Conservation (phyloP, 2,113 vertebrate species). For the Chinchilla lanigera region DNA sequence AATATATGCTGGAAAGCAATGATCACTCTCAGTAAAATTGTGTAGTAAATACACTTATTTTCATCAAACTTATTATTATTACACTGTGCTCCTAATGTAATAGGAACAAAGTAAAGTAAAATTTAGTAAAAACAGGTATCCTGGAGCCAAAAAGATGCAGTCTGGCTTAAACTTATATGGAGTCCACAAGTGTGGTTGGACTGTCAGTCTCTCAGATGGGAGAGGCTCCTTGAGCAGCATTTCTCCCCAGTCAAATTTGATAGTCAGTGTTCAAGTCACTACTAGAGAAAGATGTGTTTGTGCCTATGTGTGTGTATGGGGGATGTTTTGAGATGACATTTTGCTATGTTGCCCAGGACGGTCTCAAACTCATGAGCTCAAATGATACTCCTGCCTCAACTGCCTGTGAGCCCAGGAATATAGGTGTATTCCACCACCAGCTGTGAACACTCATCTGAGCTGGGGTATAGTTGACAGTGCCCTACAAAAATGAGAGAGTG, state of each 20-base stretch:
- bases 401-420: neutral
- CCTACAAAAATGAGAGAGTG: neutral
- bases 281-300: neutral
- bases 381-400: neutral
- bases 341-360: neutral
- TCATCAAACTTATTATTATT: neutral
- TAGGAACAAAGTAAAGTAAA: neutral
- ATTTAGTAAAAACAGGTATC: neutral
- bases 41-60: neutral
- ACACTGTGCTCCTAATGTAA: neutral
- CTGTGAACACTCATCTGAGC: neutral
- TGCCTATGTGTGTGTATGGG: neutral
- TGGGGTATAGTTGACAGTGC: neutral
- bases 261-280: neutral
- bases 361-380: neutral
- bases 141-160: neutral
- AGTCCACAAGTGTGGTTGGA: neutral
- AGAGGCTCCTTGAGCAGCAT: neutral
- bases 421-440: neutral
- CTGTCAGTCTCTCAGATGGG: neutral
- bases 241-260: neutral
- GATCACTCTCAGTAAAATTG: neutral
- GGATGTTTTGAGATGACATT: neutral
- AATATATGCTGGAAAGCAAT: neutral
- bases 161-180: neutral